phyloP scores from a whole-genome alignment of 2,113 vertebrate species.

The Drymodes brunneopygia region DNA sequence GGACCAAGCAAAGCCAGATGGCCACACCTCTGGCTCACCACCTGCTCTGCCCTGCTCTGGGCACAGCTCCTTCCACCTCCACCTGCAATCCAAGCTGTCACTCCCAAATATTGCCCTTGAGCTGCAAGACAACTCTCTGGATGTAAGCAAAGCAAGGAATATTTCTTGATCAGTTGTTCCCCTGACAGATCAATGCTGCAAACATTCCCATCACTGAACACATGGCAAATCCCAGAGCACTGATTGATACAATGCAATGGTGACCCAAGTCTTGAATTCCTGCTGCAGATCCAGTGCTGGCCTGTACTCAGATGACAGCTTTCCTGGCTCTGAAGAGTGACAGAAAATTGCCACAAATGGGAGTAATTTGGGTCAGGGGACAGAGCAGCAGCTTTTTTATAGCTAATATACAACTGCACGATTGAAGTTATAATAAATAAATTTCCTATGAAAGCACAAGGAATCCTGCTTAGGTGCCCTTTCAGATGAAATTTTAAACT shows the following conservation, averaged over 20 bases:
- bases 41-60: not conserved
- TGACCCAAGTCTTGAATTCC: not conserved
- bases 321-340: not conserved
- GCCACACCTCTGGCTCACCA: not conserved
- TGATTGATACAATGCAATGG: rapidly evolving
- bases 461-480: not conserved
- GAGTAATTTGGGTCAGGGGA: not conserved
- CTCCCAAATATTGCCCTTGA: not conserved
- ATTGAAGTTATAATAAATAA: not conserved
- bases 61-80: not conserved
- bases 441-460: not conserved
- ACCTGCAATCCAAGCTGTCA: not conserved
- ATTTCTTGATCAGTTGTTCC: not conserved
- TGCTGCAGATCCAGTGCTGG: not conserved
- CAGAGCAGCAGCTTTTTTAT: not conserved
- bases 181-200: not conserved
- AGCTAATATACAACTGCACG: not conserved
- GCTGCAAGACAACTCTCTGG: not conserved
- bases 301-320: not conserved
- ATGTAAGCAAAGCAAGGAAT: not conserved
- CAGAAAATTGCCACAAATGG: not conserved
- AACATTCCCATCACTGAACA: not conserved
- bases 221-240: not conserved
- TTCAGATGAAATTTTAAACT: not conserved
- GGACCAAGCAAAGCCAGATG: not conserved